A percentile compares a stretch with the other conserved stretches of the same genome.
Conservation (phyloP, 2,113 vertebrate species). For the Oryzias curvinotus region DNA sequence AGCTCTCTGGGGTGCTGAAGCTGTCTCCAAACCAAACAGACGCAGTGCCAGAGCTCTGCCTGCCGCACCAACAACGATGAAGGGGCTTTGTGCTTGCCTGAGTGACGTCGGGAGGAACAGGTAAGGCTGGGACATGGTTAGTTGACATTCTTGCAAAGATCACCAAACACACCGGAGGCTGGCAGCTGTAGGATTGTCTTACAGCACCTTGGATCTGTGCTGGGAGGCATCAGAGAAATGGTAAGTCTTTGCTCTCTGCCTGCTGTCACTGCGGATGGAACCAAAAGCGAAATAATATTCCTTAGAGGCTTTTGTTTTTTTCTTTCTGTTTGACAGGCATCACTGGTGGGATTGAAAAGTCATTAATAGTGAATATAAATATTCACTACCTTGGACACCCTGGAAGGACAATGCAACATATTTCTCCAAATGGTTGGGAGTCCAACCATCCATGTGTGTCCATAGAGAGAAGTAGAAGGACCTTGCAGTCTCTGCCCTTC, state of each 20-base stretch:
- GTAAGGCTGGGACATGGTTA: conserved; percentile 26
- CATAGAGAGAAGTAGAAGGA: conserved; percentile 41
- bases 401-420: conserved; percentile 80
- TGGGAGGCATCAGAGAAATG: conserved; percentile 33
- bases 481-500: conserved; percentile 50
- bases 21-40: conserved; percentile 58
- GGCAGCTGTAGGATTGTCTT: conserved; percentile 19
- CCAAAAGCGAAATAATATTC: neutral
- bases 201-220: conserved; percentile 23
- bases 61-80: conserved; percentile 49
- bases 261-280: neutral
- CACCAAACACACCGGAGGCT: conserved; percentile 7
- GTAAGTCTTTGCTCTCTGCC: conserved; percentile 35
- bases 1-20: conserved; percentile 83
- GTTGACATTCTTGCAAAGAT: conserved; percentile 11
- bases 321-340: conserved; percentile 34
- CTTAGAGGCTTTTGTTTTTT: neutral
- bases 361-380: conserved; percentile 43
- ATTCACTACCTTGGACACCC: conserved; percentile 36
- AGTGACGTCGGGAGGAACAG: conserved; percentile 6
- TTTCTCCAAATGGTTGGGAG: conserved; percentile 63
- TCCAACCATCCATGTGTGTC: conserved; percentile 47
- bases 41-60: conserved; percentile 28
- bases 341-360: conserved; percentile 29
- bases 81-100: conserved; percentile 18